Conservation (phyloP, 2,113 vertebrate species). For the Cyanoliseus patagonus region DNA sequence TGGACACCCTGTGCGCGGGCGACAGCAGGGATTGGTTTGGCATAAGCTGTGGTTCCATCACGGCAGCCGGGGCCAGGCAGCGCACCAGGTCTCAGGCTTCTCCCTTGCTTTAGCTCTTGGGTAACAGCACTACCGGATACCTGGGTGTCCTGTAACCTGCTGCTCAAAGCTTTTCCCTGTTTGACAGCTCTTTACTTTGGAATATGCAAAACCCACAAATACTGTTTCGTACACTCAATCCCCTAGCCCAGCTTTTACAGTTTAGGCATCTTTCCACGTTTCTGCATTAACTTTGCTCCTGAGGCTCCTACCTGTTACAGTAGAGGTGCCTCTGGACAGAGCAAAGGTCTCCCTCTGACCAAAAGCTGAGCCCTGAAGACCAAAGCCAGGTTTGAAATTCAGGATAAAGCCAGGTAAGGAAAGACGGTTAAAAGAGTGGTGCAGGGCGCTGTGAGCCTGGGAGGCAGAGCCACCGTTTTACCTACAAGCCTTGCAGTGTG, state of each 20-base stretch:
- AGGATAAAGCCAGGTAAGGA: not conserved
- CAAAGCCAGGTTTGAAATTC: not conserved
- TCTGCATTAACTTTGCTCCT: not conserved
- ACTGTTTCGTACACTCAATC: not conserved
- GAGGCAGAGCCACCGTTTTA: not conserved
- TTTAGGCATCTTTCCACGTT: not conserved
- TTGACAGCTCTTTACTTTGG: not conserved
- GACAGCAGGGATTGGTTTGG: not conserved
- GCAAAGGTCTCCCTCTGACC: not conserved
- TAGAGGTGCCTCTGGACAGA: accelerated
- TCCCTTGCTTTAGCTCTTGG: not conserved
- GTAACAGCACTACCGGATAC: accelerated
- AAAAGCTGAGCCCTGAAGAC: not conserved
- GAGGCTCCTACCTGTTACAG: not conserved
- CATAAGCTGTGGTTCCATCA: not conserved
- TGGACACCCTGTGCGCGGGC: accelerated
- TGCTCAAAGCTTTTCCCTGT: not conserved
- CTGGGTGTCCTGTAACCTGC: not conserved
- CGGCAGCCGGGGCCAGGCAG: accelerated
- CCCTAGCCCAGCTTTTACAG: not conserved
- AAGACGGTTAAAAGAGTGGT: not conserved
- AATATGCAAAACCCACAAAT: not conserved
- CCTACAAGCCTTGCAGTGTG: not conserved
- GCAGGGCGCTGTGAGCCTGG: accelerated
- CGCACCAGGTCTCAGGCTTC: accelerated